phyloP scores from a whole-genome alignment of 2,888 invertebrate species.

The Cepaea hortensis region DNA sequence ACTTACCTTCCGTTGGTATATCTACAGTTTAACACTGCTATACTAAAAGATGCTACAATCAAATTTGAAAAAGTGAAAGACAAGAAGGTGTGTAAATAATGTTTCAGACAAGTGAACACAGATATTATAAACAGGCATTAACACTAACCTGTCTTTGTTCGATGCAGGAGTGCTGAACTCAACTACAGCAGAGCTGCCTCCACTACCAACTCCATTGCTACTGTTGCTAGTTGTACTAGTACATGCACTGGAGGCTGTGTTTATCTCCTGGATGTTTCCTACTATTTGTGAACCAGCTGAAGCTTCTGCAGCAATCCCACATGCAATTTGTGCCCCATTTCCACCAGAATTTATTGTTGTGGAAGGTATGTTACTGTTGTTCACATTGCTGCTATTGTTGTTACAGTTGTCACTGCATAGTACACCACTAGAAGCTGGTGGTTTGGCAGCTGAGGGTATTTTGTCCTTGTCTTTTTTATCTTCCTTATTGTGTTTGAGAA shows the following conservation, averaged over 20 bases:
- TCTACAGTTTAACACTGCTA: no score
- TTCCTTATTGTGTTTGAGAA: constrained; percentile 45
- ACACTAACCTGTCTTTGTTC: constrained; percentile 13
- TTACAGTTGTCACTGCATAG: neutral
- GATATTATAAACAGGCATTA: neutral
- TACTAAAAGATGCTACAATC: no score
- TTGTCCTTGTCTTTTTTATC: constrained; percentile 51
- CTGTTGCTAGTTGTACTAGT: constrained; percentile 11
- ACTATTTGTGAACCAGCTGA: neutral
- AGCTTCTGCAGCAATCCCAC: neutral
- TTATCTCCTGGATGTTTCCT: constrained; percentile 9
- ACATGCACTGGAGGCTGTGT: neutral
- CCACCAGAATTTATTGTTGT: neutral
- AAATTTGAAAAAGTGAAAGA: neutral
- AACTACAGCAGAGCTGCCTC: constrained; percentile 14
- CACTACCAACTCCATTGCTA: neutral
- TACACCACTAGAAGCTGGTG: neutral
- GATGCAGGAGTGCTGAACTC: constrained; percentile 26
- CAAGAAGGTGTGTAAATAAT: neutral
- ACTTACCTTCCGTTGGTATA: no score
- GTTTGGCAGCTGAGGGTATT: constrained; percentile 38
- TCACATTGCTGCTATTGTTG: constrained; percentile 6
- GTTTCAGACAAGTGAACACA: neutral
- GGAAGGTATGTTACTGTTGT: neutral
- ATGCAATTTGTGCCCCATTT: neutral